Conservation (phyloP, 2,888 invertebrate species). For the Acanthosepion lycidas region DNA sequence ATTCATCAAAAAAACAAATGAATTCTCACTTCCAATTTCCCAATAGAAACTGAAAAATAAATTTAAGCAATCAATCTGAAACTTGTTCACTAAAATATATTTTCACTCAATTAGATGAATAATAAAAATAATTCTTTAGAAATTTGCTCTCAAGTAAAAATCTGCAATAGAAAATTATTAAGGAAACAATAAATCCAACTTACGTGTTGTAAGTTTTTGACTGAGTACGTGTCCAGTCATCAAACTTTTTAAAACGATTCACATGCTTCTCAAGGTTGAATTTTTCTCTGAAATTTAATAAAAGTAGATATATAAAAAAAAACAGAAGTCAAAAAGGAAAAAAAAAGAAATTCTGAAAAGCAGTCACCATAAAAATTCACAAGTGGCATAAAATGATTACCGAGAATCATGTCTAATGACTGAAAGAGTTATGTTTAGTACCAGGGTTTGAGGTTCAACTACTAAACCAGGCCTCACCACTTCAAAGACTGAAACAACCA, state of each 20-base stretch:
- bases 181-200: not conserved
- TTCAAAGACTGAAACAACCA: not conserved
- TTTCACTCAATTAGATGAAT: no score
- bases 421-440: no score
- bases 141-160: not conserved
- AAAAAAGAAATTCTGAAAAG: not conserved
- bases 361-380: not conserved
- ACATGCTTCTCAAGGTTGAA: conserved; percentile 65
- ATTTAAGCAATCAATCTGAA: no score
- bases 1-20: no score
- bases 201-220: conserved; percentile 50
- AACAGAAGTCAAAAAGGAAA: not conserved
- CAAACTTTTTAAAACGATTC: conserved; percentile 64
- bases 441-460: not conserved
- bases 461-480: not conserved
- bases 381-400: not conserved
- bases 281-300: conserved; percentile 55
- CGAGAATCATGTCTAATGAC: not conserved
- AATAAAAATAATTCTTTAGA: not conserved
- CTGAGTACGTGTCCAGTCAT: conserved; percentile 65
- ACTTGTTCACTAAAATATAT: no score
- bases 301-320: not conserved
- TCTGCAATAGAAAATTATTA: not conserved
- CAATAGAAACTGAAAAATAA: no score
- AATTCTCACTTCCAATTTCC: no score